Conservation (phyloP, 2,113 vertebrate species). For the Zootoca vivipara region DNA sequence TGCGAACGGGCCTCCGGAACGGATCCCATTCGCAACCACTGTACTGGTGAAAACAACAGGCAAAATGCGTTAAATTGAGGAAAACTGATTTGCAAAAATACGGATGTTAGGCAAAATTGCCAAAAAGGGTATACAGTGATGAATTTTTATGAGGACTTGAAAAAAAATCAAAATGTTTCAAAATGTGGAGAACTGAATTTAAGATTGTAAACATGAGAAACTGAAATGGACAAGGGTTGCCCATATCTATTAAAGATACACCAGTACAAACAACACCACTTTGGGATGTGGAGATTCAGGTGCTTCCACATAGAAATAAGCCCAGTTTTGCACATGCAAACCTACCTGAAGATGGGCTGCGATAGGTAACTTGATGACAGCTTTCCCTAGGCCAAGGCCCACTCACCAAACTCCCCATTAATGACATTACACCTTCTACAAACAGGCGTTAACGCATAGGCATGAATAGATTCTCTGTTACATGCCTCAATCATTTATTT, state of each 20-base stretch:
- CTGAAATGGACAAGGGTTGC: too few species aligned
- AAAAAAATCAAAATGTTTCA: too few species aligned
- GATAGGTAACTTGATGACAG: not conserved
- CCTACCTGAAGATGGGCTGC: not conserved
- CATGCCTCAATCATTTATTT: slow-evolving; percentile 19
- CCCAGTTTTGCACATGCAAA: not conserved
- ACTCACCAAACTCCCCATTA: not conserved
- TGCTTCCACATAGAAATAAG: not conserved
- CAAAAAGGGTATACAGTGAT: too few species aligned
- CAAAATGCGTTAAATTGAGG: too few species aligned
- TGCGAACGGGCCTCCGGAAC: too few species aligned
- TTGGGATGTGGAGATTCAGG: not conserved
- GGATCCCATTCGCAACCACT: too few species aligned
- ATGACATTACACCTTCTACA: not conserved
- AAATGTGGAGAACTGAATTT: too few species aligned
- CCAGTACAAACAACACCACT: not conserved
- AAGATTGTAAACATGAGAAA: too few species aligned
- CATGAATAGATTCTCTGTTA: slow-evolving; percentile 33
- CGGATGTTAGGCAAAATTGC: too few species aligned
- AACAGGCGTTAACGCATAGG: not conserved
- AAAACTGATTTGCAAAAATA: too few species aligned
- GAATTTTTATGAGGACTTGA: too few species aligned
- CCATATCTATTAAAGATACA: not conserved
- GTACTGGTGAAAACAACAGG: too few species aligned
- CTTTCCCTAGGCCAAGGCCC: not conserved